Evolutionary conservation across 64 coral and sea anemone species (phyloP).

Genomic region (Montipora foliosa): DNA sequence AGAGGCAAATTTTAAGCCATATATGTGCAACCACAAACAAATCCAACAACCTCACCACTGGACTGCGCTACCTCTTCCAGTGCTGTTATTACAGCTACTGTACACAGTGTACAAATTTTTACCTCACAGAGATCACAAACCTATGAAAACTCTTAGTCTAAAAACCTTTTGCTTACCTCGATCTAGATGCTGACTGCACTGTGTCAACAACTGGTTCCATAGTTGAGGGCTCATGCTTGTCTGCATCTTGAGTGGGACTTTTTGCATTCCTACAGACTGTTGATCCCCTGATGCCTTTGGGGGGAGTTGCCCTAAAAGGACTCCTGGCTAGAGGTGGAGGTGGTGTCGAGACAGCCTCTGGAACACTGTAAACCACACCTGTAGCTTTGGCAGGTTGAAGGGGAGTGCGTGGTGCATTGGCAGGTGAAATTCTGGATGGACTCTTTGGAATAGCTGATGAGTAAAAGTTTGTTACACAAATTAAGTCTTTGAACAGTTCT

Average conservation of each 20-base stretch:
- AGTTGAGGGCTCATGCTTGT: conserved; percentile 18
- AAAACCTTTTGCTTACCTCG: background rate
- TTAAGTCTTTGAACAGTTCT: no score
- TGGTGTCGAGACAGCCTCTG: conserved; percentile 6
- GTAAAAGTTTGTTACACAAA: background rate
- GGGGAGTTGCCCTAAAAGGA: background rate
- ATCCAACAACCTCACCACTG: no score
- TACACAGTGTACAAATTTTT: no score
- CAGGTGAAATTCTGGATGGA: conserved; percentile 26
- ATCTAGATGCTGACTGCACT: conserved; percentile 26
- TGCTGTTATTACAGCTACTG: no score
- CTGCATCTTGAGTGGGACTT: conserved; percentile 2
- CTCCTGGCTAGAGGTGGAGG: conserved; percentile 12
- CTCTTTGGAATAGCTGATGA: conserved; percentile 24
- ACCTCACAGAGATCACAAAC: background rate
- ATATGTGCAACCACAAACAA: no score
- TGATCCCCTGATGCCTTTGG: conserved; percentile 37
- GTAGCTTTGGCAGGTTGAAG: conserved; percentile 65
- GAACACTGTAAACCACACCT: conserved; percentile 48
- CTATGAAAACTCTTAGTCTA: background rate
- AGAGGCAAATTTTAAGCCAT: no score
- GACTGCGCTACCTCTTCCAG: no score
- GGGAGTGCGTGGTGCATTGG: conserved; percentile 38
- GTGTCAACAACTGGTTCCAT: background rate
- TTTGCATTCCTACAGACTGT: background rate